Evolutionary conservation across 2,888 invertebrate species (phyloP), one percentile per base, ranked within the genome.

Genomic region (Anthophora plumipes): DNA sequence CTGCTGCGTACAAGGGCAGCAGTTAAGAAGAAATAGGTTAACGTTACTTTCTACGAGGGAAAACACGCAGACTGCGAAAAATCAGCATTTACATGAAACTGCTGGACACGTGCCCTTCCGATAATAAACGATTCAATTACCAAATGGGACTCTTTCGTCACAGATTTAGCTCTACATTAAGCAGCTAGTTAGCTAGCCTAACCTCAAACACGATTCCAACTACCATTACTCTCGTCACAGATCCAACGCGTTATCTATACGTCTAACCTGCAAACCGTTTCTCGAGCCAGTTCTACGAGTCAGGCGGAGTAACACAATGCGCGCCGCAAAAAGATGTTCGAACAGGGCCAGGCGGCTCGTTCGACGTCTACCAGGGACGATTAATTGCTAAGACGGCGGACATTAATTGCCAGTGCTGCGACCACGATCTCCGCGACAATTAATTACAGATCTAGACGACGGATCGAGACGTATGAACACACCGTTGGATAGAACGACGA

Each of bases 321-420:
- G 39, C 20, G 64, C 46, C 41, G 61, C 68, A 54, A 74, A 82
- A 77, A 72, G 79, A 82, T 69, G 69, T 17, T 20, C 71, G 41
- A 48, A 52, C 73, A 74, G 81, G 61, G 77, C 75, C 73, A 75
- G 67, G 72, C 52, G 70, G 63, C 52, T 60, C 63, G 68, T 73
- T 80, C 68, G 54, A 60, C 64, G 79, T 81, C 79, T 66, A 61
- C 77, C 60, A 54, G 54, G 31, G 3, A 76, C 80, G 69, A 86
- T 86, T 86, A 86, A 86, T 86, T 76, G 79, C 85, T 66, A 73
- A 83, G 80, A 83, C 85, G 80, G 69, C 80, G 70, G 83, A 85
- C 86, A 86, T 86, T 86, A 86, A 86, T 86, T 86, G 83, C 80
- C 54, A 63, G 78, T 79, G 80, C 80, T 72, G 70, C 79, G 84